Conservation (phyloP, 1,140 invertebrate species). For the Campoletis sonorensis region DNA sequence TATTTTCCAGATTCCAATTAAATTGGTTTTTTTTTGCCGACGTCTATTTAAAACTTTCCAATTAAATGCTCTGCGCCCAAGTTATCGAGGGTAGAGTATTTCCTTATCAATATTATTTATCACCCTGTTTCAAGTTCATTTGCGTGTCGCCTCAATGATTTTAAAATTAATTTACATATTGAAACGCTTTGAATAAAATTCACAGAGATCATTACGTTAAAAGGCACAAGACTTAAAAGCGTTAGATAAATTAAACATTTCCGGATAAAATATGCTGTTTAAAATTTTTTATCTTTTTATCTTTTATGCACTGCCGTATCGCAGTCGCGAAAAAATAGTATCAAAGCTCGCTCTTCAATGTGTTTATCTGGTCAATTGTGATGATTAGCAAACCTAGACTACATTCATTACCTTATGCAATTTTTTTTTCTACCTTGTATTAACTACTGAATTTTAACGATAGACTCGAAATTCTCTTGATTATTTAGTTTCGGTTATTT, state of each 20-base stretch:
- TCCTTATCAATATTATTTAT: slow-evolving; percentile 57
- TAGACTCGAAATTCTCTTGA: too few relatives aligned
- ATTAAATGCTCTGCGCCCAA: background rate
- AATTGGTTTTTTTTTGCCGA: background rate
- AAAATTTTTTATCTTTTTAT: slow-evolving; percentile 61
- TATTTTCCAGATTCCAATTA: background rate
- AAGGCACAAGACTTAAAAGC: slow-evolving; percentile 70
- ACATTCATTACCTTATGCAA: background rate
- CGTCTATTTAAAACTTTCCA: slow-evolving; percentile 12
- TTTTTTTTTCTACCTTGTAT: background rate
- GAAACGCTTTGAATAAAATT: slow-evolving; percentile 61
- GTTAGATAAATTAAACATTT: slow-evolving; percentile 63
- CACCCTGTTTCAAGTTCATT: slow-evolving; percentile 52
- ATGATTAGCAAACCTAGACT: background rate
- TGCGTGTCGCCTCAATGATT: slow-evolving; percentile 54
- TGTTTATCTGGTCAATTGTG: background rate
- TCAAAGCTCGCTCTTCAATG: slow-evolving; percentile 6
- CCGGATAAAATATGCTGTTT: slow-evolving; percentile 55
- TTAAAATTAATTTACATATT: slow-evolving; percentile 65
- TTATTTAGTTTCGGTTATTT: too few relatives aligned
- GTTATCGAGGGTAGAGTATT: slow-evolving; percentile 53
- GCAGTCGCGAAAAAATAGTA: slow-evolving; percentile 8
- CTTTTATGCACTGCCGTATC: slow-evolving; percentile 44
- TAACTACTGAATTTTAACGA: too few relatives aligned
- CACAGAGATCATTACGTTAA: slow-evolving; percentile 63